Conservation (phyloP, 1,140 invertebrate genomes). For the Panonychus citri region DNA sequence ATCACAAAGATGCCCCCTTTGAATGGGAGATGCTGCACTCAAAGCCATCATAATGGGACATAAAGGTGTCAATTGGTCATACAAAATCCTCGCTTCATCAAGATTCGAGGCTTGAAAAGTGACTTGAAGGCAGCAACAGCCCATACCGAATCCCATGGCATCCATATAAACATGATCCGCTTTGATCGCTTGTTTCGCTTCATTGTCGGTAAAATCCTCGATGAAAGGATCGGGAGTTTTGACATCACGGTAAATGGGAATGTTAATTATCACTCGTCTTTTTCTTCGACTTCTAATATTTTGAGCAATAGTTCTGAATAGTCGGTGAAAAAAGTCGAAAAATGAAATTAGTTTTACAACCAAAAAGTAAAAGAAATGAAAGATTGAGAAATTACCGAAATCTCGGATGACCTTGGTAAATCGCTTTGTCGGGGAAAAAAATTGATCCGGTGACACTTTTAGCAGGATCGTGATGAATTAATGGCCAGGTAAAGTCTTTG, state of each 20-base stretch:
- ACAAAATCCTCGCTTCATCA: conserved; percentile 73
- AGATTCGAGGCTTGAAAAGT: conserved; percentile 95
- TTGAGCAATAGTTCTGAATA: conserved; percentile 55
- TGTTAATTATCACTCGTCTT: conserved; percentile 84
- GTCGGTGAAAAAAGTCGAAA: conserved; percentile 4
- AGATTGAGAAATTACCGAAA: conserved; percentile 30
- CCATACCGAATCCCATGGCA: conserved; percentile 99
- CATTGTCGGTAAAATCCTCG: conserved; percentile 40
- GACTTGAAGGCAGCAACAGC: conserved; percentile 85
- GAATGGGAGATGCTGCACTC: conserved; percentile 83
- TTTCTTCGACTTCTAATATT: conserved; percentile 77
- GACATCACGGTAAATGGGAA: conserved; percentile 73
- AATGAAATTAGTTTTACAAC: background rate
- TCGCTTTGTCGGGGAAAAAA: conserved; percentile 86
- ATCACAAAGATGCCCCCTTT: conserved; percentile 75
- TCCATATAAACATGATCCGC: conserved; percentile 86
- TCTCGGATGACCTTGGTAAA: conserved; percentile 76
- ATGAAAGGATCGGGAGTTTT: conserved; percentile 49
- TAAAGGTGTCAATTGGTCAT: conserved; percentile 87
- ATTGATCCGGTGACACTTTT: conserved; percentile 54
- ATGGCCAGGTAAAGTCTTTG: conserved; percentile 64
- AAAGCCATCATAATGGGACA: conserved; percentile 92
- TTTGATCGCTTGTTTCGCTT: conserved; percentile 34
- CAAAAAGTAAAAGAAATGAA: background rate
- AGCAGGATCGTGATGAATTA: conserved; percentile 38